A percentile compares a stretch with the other conserved stretches of the same genome.
phyloP scores from a whole-genome alignment of 2,113 vertebrate genomes.

The Vulpes lagopus region DNA sequence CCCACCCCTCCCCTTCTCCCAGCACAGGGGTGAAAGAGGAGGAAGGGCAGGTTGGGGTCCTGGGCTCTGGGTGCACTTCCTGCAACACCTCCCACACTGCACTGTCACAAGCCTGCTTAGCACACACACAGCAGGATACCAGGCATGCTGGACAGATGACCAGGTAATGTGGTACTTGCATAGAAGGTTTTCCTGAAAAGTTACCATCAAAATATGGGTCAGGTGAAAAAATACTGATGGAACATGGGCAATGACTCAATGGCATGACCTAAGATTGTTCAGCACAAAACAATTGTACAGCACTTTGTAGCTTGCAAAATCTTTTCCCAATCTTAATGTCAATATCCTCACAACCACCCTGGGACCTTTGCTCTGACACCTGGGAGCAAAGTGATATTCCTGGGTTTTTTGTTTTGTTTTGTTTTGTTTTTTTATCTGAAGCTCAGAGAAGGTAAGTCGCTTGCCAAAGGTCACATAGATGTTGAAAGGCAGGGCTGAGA shows the following conservation, averaged over 20 bases:
- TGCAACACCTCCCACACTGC: fast-evolving
- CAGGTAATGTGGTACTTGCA: neutral
- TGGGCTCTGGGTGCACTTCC: neutral
- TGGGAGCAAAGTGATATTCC: neutral
- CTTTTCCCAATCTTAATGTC: neutral
- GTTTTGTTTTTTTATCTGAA: neutral
- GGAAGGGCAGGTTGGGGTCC: neutral
- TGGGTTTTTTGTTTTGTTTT: neutral
- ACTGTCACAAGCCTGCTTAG: neutral
- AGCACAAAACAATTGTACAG: neutral
- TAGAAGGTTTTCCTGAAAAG: slow-evolving; percentile 72
- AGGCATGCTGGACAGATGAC: neutral
- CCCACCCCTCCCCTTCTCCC: neutral
- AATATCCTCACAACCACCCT: neutral
- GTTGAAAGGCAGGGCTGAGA: slow-evolving; percentile 3
- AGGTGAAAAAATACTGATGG: neutral
- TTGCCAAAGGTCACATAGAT: neutral
- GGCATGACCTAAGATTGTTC: neutral
- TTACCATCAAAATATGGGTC: slow-evolving; percentile 11
- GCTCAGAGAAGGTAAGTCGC: neutral
- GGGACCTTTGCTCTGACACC: too few relatives aligned
- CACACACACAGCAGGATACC: neutral
- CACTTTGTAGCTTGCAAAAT: neutral
- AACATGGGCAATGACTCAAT: neutral
- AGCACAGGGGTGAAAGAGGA: neutral